Percentiles rank a stretch among this genome's conserved stretches.
phyloP scores from a whole-genome alignment of 2,888 invertebrate genomes.

The Bombylius major region DNA sequence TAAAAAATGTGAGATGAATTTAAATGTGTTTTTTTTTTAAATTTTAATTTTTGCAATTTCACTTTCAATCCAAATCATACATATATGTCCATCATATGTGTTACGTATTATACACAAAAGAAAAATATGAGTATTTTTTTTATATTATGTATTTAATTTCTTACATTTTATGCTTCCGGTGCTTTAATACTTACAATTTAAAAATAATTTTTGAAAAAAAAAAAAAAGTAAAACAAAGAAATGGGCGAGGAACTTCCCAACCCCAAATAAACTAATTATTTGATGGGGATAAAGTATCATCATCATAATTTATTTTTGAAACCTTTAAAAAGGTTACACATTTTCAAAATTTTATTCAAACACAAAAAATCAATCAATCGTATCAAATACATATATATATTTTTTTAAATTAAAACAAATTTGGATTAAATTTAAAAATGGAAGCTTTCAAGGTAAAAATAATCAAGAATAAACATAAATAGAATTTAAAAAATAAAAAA shows the following conservation, averaged over 20 bases:
- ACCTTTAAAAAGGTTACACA: background rate
- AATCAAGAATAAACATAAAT: background rate
- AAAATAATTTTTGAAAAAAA: too few relatives aligned
- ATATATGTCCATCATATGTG: background rate
- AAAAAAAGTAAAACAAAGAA: background rate
- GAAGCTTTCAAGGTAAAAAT: background rate
- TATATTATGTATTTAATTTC: too few relatives aligned
- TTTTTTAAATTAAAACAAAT: background rate
- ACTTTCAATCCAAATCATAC: background rate
- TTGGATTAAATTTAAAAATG: background rate
- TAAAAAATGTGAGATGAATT: background rate
- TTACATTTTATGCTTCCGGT: background rate
- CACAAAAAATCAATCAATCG: background rate
- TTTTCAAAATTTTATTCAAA: background rate
- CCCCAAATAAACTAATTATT: too few relatives aligned
- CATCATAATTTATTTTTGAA: background rate
- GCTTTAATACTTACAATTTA: background rate
- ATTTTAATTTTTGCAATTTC: background rate
- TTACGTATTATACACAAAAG: too few relatives aligned
- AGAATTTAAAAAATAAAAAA: constrained; percentile 16
- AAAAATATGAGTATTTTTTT: too few relatives aligned
- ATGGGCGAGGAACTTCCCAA: background rate
- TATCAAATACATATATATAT: background rate
- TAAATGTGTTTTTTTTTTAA: background rate
- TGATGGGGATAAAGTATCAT: too few relatives aligned